Evolutionary conservation across 2,797 vertebrate species (phyloP), one percentile per base, ranked within the genome.

Genomic region (Arnoldichthys spilopterus): DNA sequence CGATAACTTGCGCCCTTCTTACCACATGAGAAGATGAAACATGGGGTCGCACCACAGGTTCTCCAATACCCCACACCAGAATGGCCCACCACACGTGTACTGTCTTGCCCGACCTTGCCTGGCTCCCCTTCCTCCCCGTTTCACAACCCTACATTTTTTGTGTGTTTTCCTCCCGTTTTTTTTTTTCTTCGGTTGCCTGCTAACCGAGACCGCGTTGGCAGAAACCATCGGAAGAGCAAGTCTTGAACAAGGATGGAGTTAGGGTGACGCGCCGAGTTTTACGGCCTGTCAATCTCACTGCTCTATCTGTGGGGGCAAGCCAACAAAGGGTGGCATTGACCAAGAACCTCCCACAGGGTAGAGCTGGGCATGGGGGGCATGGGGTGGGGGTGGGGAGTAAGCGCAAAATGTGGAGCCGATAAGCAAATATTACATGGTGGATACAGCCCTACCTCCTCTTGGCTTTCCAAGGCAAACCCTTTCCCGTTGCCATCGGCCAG

Each of bases 361-460:
- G 58, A 63, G 61, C 32, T 63, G 62, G 79, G 83, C 83, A 82
- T 61, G 66, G 49, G 59, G 71, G 68, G 32, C 32, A 75, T 24
- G 56, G 76, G 76, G 74, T 61, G 66, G 49, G 59, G 71, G 73
- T 61, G 49, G 28, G 12, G 8, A 92, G 91, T 87, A 89, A 90
- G 86, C 91, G 89, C 88, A 90, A 93, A n/a, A 93, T 92, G 93
- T 94, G 88, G 91, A 87, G 90, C 88, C 83, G 81, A 91, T 94
- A 93, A 95, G 94, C 92, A 92, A 93, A 94, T 91, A 96, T 96
- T 95, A 95, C 95, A 95, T 94, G 94, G 92, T 92, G 92, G 94
- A 94, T 95, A 86, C 89, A 91, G 90, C 81, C 93, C 74, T 83
- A 90, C 91, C 89, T 92, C 92, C 92, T 93, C 93, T 94, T 90